Evolutionary conservation across 2,113 vertebrate genomes (phyloP).

Genomic region (Pungitius pungitius): DNA sequence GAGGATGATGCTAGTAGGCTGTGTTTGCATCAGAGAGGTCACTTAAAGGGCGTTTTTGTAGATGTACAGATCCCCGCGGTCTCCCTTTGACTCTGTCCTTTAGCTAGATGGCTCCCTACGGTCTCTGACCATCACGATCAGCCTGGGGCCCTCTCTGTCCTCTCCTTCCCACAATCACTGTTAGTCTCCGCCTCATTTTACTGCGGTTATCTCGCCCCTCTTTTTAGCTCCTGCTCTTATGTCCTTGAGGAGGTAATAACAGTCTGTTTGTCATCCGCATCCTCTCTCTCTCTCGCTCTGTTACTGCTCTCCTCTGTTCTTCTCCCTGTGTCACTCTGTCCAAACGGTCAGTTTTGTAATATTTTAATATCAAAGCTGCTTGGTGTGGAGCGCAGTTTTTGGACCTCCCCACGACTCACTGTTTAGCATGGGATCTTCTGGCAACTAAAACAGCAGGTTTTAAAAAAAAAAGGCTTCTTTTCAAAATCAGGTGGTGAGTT

Average conservation of each 20-base stretch:
- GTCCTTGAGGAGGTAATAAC: constrained; percentile 68
- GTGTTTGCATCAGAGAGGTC: constrained; percentile 59
- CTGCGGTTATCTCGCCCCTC: constrained; percentile 53
- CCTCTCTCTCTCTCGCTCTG: constrained; percentile 2
- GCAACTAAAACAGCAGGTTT: constrained; percentile 21
- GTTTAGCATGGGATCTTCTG: constrained; percentile 23
- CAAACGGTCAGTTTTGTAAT: constrained; percentile 21
- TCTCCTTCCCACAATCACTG: constrained; percentile 53
- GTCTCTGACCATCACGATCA: constrained; percentile 66
- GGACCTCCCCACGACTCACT: constrained; percentile 4
- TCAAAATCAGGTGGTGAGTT: constrained; percentile 19
- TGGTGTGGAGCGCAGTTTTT: constrained; percentile 4
- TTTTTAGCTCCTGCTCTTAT: constrained; percentile 39
- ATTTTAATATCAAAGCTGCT: constrained; percentile 30
- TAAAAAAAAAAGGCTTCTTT: constrained; percentile 20
- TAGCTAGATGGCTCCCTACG: constrained; percentile 66
- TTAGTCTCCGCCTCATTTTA: constrained; percentile 44
- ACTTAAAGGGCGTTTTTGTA: constrained; percentile 58
- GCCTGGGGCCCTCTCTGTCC: constrained; percentile 69
- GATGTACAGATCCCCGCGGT: constrained; percentile 55
- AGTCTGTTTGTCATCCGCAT: constrained; percentile 26
- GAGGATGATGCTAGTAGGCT: constrained; percentile 5
- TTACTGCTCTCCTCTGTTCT: background rate
- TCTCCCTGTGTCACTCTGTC: constrained; percentile 1
- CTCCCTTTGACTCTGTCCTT: constrained; percentile 66